phyloP scores from a whole-genome alignment of 2,797 vertebrate species.

The Bryconaethiops microstoma region DNA sequence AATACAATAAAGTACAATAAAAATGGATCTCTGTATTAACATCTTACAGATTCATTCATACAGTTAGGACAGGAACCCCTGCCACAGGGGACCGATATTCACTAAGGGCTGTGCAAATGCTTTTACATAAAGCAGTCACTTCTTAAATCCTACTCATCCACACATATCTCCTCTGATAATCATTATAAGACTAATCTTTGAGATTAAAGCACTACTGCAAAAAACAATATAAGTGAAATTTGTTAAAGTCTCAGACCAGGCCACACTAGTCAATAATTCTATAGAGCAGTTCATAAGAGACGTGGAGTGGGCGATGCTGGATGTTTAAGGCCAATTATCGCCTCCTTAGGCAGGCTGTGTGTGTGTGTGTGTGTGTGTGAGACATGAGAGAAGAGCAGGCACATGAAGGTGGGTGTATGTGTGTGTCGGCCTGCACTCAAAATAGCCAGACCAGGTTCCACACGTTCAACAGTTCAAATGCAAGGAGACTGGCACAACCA shows the following conservation, averaged over 20 bases:
- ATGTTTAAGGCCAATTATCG: slow-evolving; percentile 44
- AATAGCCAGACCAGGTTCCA: slow-evolving; percentile 7
- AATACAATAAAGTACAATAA: no score
- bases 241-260: neutral
- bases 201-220: neutral
- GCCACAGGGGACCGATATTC: no score
- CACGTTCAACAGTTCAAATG: neutral
- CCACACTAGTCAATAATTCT: slow-evolving; percentile 19
- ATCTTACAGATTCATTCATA: no score
- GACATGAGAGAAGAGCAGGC: neutral
- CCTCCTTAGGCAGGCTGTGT: slow-evolving; percentile 18
- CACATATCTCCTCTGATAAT: neutral
- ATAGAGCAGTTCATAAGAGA: slow-evolving; percentile 3
- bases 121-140: no score
- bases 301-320: slow-evolving; percentile 16
- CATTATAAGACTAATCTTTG: neutral
- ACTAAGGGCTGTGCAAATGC: no score
- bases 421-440: slow-evolving; percentile 19
- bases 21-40: no score
- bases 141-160: no score
- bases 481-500: neutral
- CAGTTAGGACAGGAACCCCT: no score
- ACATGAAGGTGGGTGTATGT: slow-evolving; percentile 12
- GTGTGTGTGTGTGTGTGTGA: neutral
- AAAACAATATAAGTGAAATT: neutral